A percentile compares a stretch with the other conserved stretches of the same genome.
These are phyloP conservation scores for Dexiosoma caninum DNA, from an alignment of 2,888 invertebrate species.

Conservation along the genomic window DNA sequence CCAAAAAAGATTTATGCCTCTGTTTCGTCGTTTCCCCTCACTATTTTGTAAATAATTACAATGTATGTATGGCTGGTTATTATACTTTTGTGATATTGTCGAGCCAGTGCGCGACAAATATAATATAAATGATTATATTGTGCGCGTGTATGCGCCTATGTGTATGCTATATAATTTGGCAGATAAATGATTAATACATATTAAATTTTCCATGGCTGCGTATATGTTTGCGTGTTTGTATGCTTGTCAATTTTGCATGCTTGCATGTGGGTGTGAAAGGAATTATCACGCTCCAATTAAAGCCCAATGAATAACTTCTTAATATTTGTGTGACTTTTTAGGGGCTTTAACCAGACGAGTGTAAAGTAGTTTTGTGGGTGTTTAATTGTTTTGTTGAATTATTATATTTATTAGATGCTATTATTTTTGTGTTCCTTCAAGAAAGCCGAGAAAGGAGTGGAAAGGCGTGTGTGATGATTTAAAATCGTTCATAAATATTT, in stretches of 20 bases:
- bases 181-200: background rate
- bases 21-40: too few species aligned
- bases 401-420: background rate
- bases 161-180: background rate
- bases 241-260: background rate
- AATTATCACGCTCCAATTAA: constrained; percentile 46
- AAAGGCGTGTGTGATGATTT: background rate
- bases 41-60: too few species aligned
- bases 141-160: background rate
- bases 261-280: constrained; percentile 8
- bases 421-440: background rate
- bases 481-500: background rate
- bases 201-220: background rate
- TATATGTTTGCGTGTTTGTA: background rate
- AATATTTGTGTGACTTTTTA: background rate
- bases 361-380: background rate
- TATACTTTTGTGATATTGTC: too few species aligned
- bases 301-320: constrained; percentile 43
- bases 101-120: too few species aligned
- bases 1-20: too few species aligned
- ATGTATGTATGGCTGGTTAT: too few species aligned
- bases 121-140: background rate
- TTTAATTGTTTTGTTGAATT: background rate
- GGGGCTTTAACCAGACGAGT: background rate
- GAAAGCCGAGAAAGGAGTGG: background rate